Evolutionary conservation across 2,113 vertebrate species (phyloP), one percentile per base, ranked within the genome.

Genomic region (Ceyx margarethae): DNA sequence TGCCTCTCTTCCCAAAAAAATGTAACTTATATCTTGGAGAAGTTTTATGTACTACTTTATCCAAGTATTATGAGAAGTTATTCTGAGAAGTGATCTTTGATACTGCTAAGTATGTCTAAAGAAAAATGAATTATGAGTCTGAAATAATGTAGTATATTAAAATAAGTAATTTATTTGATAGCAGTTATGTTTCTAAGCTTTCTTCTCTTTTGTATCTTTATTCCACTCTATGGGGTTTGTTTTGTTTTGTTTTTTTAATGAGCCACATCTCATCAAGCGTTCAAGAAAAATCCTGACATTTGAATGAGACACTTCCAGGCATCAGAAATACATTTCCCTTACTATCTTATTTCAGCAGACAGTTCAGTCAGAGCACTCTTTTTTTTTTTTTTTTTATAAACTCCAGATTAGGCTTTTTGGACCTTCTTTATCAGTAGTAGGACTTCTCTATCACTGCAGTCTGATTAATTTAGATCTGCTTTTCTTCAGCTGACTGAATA

Each of bases 401-500:
- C 14, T 81, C 37, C 42, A 81, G 50, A 84, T 72, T 58, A 88
- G 23, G 18, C 19, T 46, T 85, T 75, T 80, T 72, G 35, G 75
- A 13, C 33, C 4, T 85, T 81, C 54, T 84, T 92, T 92, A 48
- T 61, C 53, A 89, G 48, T 61, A 65, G 48, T 42, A 48, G 40
- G 28, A 15, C 5, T 90, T 81, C 83, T 91, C 58, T 28, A n/a
- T 88, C 77, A 10, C 29, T 66, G 28, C 25, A 62, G 33, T 60
- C 66, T 89, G 45, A 76, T 89, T 19, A 69, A 73, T 58, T 74
- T 28, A 46, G 58, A 48, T 81, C 74, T 92, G 74, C 35, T 93
- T 45, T 90, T 89, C 54, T 87, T 94, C 67, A 89, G 13, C 77
- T 90, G 73, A 90, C 67, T 65, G 66, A 90, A 57, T 78, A 84